A percentile compares a stretch with the other conserved stretches of the same genome.
Conservation (phyloP, 2,797 vertebrate genomes). For the Fistularia tabacaria region DNA sequence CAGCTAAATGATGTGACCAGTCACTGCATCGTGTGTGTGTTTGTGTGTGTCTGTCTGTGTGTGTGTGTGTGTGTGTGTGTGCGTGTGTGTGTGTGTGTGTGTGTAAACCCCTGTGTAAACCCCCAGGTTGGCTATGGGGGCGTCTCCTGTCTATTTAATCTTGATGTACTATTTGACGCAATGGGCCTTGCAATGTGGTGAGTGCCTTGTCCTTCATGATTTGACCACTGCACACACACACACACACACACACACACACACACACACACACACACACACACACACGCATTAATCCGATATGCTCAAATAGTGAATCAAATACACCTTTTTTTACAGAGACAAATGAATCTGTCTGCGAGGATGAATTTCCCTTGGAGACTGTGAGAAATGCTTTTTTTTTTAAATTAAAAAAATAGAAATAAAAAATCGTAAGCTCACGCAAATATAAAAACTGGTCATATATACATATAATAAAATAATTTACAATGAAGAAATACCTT, state of each 20-base stretch:
- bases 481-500: too few species aligned
- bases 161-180: slow-evolving; percentile 26
- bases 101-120: too few species aligned
- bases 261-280: not conserved
- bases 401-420: slow-evolving; percentile 6
- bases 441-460: too few species aligned
- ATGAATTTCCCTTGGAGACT: too few species aligned
- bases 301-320: too few species aligned
- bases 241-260: slow-evolving; percentile 2
- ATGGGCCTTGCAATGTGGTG: slow-evolving; percentile 26
- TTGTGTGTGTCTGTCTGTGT: slow-evolving; percentile 4
- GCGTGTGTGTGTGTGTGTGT: slow-evolving; percentile 1
- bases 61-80: slow-evolving; percentile 10
- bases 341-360: too few species aligned
- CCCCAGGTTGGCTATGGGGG: slow-evolving; percentile 28
- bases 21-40: not conserved
- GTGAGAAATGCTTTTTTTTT: not conserved
- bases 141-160: not conserved
- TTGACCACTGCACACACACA: not conserved
- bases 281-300: too few species aligned
- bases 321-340: too few species aligned
- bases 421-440: too few species aligned
- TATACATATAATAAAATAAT: too few species aligned
- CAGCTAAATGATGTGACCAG: not conserved
- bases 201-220: too few species aligned